These are phyloP conservation scores for Poeciliopsis gracilis DNA, from an alignment of 2,797 vertebrate genomes.

Conservation along the genomic window DNA sequence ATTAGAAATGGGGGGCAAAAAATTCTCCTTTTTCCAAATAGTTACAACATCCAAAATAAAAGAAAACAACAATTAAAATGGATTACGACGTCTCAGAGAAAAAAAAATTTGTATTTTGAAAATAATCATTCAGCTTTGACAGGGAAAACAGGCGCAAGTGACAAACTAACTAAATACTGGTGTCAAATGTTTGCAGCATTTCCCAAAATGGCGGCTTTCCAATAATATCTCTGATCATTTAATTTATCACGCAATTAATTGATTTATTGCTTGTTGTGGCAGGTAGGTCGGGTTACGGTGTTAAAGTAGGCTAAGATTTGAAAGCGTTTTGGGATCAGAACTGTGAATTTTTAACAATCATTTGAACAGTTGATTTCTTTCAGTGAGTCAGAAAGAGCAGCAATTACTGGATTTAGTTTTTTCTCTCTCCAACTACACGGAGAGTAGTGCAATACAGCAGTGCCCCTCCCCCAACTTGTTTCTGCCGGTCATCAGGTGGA, in stretches of 20 bases:
- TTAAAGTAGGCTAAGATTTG: neutral
- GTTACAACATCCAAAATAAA: neutral
- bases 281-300: neutral
- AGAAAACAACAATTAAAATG: too few species aligned
- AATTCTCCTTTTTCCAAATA: neutral
- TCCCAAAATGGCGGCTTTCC: too few species aligned
- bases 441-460: neutral
- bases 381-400: neutral
- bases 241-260: too few species aligned
- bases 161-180: too few species aligned
- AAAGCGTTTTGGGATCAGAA: neutral
- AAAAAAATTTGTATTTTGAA: too few species aligned
- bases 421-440: neutral
- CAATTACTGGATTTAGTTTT: neutral
- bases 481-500: neutral
- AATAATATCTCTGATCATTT: too few species aligned
- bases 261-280: too few species aligned
- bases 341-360: neutral
- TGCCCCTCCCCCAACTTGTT: constrained; percentile 1
- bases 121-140: too few species aligned
- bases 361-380: neutral
- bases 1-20: neutral
- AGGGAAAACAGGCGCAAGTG: too few species aligned
- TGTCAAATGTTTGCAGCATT: too few species aligned
- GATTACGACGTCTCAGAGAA: too few species aligned